phyloP scores from a whole-genome alignment of 2,888 invertebrate species.

The Limenitis camilla region DNA sequence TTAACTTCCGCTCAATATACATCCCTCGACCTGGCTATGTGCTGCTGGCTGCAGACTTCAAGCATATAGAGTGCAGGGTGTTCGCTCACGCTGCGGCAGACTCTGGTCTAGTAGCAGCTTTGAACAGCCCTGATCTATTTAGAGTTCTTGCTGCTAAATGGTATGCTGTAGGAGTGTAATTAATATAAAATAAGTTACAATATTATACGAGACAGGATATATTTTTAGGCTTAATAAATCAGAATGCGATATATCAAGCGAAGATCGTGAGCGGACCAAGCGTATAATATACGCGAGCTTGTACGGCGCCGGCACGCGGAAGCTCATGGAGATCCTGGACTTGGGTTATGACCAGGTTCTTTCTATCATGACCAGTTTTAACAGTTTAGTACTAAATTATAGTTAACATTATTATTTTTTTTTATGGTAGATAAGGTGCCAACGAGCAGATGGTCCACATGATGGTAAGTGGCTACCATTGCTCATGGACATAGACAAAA shows the following conservation, averaged over 20 bases:
- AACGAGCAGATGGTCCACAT: too few relatives aligned
- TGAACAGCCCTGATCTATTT: constrained; percentile 54
- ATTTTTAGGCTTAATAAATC: constrained; percentile 45
- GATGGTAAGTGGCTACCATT: too few relatives aligned
- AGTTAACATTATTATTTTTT: too few relatives aligned
- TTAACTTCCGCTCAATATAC: constrained; percentile 54
- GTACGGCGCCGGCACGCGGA: constrained; percentile 66
- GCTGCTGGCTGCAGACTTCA: constrained; percentile 65
- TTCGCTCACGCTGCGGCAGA: constrained; percentile 60
- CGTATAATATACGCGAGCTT: constrained; percentile 65
- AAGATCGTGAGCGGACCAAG: constrained; percentile 66
- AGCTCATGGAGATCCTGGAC: constrained; percentile 54
- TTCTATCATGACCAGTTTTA: constrained; percentile 47
- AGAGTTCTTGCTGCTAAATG: constrained; percentile 47
- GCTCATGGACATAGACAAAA: too few relatives aligned
- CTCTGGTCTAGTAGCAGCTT: constrained; percentile 35
- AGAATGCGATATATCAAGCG: constrained; percentile 32
- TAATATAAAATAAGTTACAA: too few relatives aligned
- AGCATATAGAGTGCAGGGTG: constrained; percentile 68
- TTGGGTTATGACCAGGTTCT: constrained; percentile 45
- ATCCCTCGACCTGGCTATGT: constrained; percentile 35
- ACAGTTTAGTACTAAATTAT: constrained; percentile 36
- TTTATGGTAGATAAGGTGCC: neutral
- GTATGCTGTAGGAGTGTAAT: too few relatives aligned
- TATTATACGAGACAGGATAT: too few relatives aligned